Evolutionary conservation across 2,888 invertebrate genomes (phyloP), one percentile per base, ranked within the genome.

Genomic region (Erebia palarica): DNA sequence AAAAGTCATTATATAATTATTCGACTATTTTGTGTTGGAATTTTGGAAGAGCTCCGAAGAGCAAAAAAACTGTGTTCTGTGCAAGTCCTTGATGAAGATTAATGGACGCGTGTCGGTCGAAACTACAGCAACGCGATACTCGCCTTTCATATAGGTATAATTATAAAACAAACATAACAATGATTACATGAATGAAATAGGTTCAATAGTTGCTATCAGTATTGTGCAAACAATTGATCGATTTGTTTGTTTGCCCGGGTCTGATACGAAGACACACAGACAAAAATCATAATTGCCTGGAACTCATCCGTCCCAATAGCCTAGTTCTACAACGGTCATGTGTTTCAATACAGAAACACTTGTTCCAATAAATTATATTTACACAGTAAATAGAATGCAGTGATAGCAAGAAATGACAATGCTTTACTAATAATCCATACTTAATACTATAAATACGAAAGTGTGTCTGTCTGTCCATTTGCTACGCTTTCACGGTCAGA

Each of bases 141-240:
- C 27, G 27, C 27, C 4, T 27, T 27, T 4, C 4, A 21, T 27
- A 27, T 27, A 27, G 3, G 36, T 36, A 36, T 36, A 36, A 36
- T 36, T 36, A 36, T 36, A 36, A 36, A 36, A 36, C 47, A n/a
- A n/a, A 4, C 14, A n/a, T 21, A 57, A 21, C 21, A 57, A 21
- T 57, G 57, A 57, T 21, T 57, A 21, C 21, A 11, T 47, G 57
- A 57, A 57, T 21, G 21, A 57, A 57, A 57, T 57, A 13, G 57
- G 9, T 21, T 57, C 57, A 21, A 55, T 55, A 16, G 3, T 57
- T 3, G 21, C 16, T 57, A 57, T 57, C 57, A 13, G 21, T 10
- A 18, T 21, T 21, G 57, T 3, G 57, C 57, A 57, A 57, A 57
- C 21, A 57, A 18, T 3, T 57, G 21, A 13, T 57, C 57, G 18